Evolutionary conservation across 2,113 vertebrate species (phyloP).

Genomic region (Cichladusa arquata): DNA sequence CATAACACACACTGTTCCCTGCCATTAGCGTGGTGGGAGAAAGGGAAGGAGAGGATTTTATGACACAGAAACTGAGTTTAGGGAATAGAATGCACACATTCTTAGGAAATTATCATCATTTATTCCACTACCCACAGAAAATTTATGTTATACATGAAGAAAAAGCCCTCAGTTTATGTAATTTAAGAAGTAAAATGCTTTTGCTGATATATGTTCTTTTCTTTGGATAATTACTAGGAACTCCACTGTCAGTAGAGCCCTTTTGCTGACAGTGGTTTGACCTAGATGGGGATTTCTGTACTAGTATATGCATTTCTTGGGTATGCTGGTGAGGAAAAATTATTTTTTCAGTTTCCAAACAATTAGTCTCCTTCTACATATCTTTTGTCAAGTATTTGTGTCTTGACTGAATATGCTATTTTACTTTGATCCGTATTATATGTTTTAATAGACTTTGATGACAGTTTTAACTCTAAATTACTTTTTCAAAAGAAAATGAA

Average conservation of each 20-base stretch:
- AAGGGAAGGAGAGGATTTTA: not conserved
- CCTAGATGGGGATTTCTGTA: not conserved
- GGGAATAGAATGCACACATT: not conserved
- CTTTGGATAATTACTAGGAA: not conserved
- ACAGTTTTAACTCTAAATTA: not conserved
- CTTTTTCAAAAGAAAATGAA: not conserved
- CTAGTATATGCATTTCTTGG: not conserved
- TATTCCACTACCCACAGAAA: not conserved
- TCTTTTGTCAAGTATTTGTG: not conserved
- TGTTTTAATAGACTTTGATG: not conserved
- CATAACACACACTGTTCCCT: not conserved
- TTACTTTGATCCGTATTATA: not conserved
- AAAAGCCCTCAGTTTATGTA: not conserved
- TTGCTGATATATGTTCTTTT: not conserved
- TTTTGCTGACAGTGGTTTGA: not conserved
- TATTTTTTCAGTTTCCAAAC: not conserved
- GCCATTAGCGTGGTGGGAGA: not conserved
- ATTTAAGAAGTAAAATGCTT: not conserved
- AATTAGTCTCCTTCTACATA: not conserved
- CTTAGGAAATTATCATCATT: not conserved
- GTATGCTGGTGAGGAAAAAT: not conserved
- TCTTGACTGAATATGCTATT: not conserved
- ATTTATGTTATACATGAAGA: not conserved
- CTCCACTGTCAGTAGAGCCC: not conserved
- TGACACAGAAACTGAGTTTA: not conserved